Evolutionary conservation across 2,797 vertebrate species (phyloP), one percentile per base, ranked within the genome.

Genomic region (Rhinoraja longicauda): DNA sequence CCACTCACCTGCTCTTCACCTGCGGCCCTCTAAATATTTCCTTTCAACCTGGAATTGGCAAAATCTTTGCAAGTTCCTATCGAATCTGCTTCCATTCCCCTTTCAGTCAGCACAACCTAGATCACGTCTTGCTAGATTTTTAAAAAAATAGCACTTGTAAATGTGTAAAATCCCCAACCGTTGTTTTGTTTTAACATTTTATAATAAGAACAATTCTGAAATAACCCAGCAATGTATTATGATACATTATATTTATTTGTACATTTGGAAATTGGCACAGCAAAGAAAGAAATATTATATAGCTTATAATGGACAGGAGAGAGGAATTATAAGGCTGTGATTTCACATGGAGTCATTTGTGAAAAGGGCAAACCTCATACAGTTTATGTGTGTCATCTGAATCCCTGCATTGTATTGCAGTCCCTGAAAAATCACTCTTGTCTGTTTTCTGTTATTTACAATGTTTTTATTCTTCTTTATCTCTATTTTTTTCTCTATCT

Each of bases 381-480:
- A 75, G 90, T 26, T 53, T 91, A 53, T 29, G 73, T 24, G 24
- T 92, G 39, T 92, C 90, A 75, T 26, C 24, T 53, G 90, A 73
- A 73, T 21, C 39, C 75, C 45, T 45, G 36, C 2, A 32, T 75
- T 53, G 24, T 73, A 75, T 73, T 75, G 39, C 39, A 73, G 70
- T 24, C 70, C 24, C 72, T 57, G 70, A 73, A 88, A 67, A 73
- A 91, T 53, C 70, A 73, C 39, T 73, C 4, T 84, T 26, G 24
- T 53, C 45, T 26, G 29, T 72, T 75, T 92, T 36, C 90, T 75
- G 26, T 88, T 64, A 88, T 92, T 92, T 92, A 73, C 21, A 72
- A 70, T 91, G 9, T 90, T 36, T 92, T 73, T 24, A 73, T 21
- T 24, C 24, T 73, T 53, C 13, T 29, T 75, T 36, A 53, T 75